Evolutionary conservation across 2,888 invertebrate species (phyloP), one percentile per base, ranked within the genome.

Genomic region (Hecatera dysodea): DNA sequence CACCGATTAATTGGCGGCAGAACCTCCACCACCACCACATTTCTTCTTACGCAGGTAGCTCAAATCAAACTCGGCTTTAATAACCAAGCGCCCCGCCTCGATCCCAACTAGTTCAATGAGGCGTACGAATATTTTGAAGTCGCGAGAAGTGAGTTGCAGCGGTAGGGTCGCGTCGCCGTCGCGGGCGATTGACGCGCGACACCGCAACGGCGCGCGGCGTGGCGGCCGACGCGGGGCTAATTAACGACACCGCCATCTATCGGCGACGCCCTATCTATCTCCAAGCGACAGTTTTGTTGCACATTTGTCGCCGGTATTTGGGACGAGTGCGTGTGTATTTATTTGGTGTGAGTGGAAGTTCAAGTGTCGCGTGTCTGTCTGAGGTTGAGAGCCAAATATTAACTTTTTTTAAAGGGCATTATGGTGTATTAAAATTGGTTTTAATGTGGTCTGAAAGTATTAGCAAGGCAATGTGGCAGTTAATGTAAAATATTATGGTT

Each of bases 221-320:
- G 78, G 76, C 72, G 78, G 66, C 83, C 69, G 66, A 89, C 88
- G 88, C 87, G 87, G 91, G 87, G 91, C 89, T 94, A 94, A 95
- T 94, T 94, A 94, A 94, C 92, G 89, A 85, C 88, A 88, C 87
- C 89, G 92, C 91, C 93, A 94, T 95, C 93, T 93, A 93, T 93
- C 92, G 92, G 92, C 88, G 91, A 93, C 93, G 93, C 91, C 85
- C 91, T 90, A 94, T 95, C 93, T 92, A 94, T 95, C 93, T 93
- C 87, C 63, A 78, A 78, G 87, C 81, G 90, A 86, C 89, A 87
- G 89, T 87, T 88, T 88, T 88, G 89, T 87, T 87, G 84, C 84
- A 85, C 90, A 92, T 93, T 93, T 93, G 92, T 93, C 91, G 88
- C 83, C 50, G 75, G 78, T 81, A 85, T 80, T 80, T 72, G 77